These are phyloP conservation scores for Metallyticus violacea DNA, from an alignment of 2,888 invertebrate species.

Conservation along the genomic window DNA sequence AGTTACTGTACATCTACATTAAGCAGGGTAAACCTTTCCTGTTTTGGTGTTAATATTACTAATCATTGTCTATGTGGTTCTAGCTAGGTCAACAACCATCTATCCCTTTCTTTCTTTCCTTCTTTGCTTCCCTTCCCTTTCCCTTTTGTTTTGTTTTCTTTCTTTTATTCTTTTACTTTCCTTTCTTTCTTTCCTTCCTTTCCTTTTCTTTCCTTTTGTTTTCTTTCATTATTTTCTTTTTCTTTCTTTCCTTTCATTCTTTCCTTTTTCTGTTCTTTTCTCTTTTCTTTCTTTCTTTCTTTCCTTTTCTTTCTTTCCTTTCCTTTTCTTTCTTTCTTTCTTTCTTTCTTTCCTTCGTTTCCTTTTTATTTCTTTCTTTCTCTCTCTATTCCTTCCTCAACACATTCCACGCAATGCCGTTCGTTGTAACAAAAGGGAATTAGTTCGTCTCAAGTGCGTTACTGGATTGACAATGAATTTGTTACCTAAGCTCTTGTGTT, in stretches of 20 bases:
- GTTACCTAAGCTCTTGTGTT: no score
- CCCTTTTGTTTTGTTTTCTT: not conserved
- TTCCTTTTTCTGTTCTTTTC: not conserved
- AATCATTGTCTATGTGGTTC: not conserved
- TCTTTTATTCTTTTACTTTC: not conserved
- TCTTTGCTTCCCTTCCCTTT: not conserved
- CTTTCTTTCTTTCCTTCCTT: not conserved
- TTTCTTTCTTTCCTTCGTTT: not conserved
- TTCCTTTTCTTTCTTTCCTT: not conserved
- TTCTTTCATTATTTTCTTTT: not conserved
- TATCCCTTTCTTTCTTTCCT: not conserved
- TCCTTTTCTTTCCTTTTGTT: not conserved
- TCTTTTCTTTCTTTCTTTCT: not conserved
- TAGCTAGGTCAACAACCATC: not conserved
- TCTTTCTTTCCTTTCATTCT: not conserved
- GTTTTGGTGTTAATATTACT: not conserved
- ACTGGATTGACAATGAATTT: no score
- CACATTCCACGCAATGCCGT: no score
- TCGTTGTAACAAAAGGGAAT: no score
- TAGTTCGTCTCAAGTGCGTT: no score
- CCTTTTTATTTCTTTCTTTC: not conserved
- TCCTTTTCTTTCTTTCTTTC: not conserved
- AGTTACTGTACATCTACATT: no score
- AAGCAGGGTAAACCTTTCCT: no score
- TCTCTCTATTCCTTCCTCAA: not conserved